Conservation (phyloP, 2,113 vertebrate genomes). For the Meles meles region DNA sequence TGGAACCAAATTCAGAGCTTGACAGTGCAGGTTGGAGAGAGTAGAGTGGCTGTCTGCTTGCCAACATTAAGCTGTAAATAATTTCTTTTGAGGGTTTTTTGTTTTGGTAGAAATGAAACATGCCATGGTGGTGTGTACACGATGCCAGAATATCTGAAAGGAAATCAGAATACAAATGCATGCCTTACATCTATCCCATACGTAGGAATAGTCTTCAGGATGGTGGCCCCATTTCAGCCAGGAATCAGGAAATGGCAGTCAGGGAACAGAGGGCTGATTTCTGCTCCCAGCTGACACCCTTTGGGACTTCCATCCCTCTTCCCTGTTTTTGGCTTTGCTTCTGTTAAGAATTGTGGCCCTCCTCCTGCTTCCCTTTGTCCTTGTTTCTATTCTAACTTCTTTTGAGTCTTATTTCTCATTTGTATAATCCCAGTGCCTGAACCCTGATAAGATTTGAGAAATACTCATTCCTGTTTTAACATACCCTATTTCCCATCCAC, state of each 20-base stretch:
- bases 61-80: background rate
- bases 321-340: background rate
- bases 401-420: background rate
- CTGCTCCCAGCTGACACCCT: background rate
- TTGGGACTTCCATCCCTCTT: background rate
- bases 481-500: background rate
- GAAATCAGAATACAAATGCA: background rate
- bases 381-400: background rate
- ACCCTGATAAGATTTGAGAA: background rate
- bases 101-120: background rate
- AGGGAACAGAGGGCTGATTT: background rate
- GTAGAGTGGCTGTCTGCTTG: background rate
- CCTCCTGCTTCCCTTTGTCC: background rate
- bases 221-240: background rate
- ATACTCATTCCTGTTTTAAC: background rate
- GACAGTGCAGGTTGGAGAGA: background rate
- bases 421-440: background rate
- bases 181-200: background rate
- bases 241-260: background rate
- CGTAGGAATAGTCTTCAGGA: background rate
- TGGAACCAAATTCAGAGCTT: background rate
- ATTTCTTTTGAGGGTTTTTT: background rate
- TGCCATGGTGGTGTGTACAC: background rate
- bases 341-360: background rate
- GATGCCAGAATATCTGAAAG: background rate